Evolutionary conservation across 1,140 invertebrate genomes (phyloP).

Genomic region (Dreissena rostriformis): DNA sequence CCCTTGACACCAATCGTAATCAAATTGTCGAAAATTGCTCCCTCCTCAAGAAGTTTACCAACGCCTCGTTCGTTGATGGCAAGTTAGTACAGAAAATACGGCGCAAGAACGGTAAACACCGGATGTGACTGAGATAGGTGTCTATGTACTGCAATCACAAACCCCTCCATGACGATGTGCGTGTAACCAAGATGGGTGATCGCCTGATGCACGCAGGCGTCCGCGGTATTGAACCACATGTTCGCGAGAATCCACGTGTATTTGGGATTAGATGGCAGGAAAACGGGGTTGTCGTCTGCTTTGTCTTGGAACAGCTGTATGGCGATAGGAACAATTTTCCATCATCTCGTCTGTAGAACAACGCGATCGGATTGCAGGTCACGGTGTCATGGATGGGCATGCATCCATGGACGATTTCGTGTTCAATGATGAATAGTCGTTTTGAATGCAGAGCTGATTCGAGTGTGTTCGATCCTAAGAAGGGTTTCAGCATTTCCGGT

Average conservation of each 20-base stretch:
- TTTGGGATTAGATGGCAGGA: slow-evolving; percentile 80
- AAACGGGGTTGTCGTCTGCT: slow-evolving; percentile 74
- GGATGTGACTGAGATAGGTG: slow-evolving; percentile 82
- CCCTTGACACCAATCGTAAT: not conserved
- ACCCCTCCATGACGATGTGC: slow-evolving; percentile 81
- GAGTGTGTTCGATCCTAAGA: slow-evolving; percentile 50
- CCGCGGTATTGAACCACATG: slow-evolving; percentile 82
- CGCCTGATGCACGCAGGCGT: slow-evolving; percentile 80
- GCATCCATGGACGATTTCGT: slow-evolving; percentile 52
- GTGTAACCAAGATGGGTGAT: slow-evolving; percentile 80
- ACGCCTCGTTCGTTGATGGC: slow-evolving; percentile 75
- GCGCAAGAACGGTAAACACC: slow-evolving; percentile 82
- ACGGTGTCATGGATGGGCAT: not conserved
- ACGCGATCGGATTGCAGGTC: slow-evolving; percentile 75
- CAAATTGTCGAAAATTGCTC: not conserved
- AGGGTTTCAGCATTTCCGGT: slow-evolving; percentile 54
- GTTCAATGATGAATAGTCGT: slow-evolving; percentile 61
- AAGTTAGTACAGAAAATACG: slow-evolving; percentile 82
- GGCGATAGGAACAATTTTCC: slow-evolving; percentile 76
- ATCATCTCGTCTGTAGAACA: slow-evolving; percentile 73
- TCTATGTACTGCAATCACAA: slow-evolving; percentile 79
- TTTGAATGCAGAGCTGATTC: slow-evolving; percentile 42
- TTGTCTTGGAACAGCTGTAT: slow-evolving; percentile 79
- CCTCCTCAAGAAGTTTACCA: not conserved
- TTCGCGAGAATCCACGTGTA: slow-evolving; percentile 82